Base-by-base conservation (phyloP, 2,797 vertebrate species). In the Melanotaenia nigrans region DNA sequence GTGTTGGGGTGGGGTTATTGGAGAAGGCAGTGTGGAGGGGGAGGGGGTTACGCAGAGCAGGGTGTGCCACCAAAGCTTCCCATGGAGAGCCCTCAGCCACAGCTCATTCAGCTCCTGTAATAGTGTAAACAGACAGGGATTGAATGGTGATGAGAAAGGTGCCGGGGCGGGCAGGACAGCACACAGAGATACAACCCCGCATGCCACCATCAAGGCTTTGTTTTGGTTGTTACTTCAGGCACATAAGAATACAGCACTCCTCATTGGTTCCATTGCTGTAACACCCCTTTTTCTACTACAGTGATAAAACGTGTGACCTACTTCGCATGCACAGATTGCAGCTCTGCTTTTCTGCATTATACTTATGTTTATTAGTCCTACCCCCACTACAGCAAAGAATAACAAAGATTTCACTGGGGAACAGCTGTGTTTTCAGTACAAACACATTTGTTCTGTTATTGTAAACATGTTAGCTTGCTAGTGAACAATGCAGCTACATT, bases 41-140 rank as follows among this genome's bases (percentile, higher is more conserved):
- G 30, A 5, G 68, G 49, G 59, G 56, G 60, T 20, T 61, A 47
- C 10, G 86, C 68, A 70, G 78, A 84, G 85, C 73, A 53, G 85
- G 88, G 87, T 64, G 87, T 82, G 83, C 85, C 78, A 78, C 45
- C 81, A 54, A 53, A 84, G 89, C 86, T 93, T 93, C 92, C 92
- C 92, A 92, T 83, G 91, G 91, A 90, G 93, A 89, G 90, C 88
- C 88, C 85, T 75, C 87, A 91, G 89, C 90, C 56, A 35, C 57
- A 74, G 75, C 83, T 88, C 92, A 93, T 93, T 95, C 92, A 94
- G 87, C 83, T 81, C 67, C 81, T 75, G 85, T 87, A 90, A 90
- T 83, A 93, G 93, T 93, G 93, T 94, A 94, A 95, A 94, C 94
- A 94, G 83, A 91, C 93, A 92, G 86, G 92, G 93, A 94, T 93